Base-by-base conservation (phyloP, 2,888 invertebrate species). In the Neoascia interrupta region DNA sequence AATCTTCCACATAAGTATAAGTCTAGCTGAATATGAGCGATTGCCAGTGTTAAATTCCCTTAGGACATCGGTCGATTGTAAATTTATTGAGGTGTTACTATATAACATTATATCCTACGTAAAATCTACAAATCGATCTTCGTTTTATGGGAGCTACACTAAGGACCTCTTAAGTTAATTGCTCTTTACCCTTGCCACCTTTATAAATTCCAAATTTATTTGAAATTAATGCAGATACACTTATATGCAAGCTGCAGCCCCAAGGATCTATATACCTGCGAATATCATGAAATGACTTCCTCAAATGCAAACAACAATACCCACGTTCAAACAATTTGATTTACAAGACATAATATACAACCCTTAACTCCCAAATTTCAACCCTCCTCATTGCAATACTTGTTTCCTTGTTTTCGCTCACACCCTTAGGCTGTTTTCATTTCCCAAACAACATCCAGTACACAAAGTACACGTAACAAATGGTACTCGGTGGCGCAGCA, bases 141-240 rank as follows among this genome's bases (percentile, higher is more conserved):
- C n/a, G n/a, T n/a, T n/a, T n/a, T n/a, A n/a, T n/a, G n/a, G n/a
- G n/a, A n/a, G n/a, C n/a, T n/a, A n/a, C n/a, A n/a, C n/a, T n/a
- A n/a, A n/a, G n/a, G n/a, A n/a, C n/a, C n/a, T n/a, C n/a, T n/a
- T n/a, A n/a, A n/a, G n/a, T n/a, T n/a, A n/a, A n/a, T n/a, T n/a
- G n/a, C n/a, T n/a, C n/a, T n/a, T n/a, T n/a, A n/a, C n/a, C n/a
- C n/a, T n/a, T n/a, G n/a, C n/a, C n/a, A n/a, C 18, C 47, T 34
- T 4, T 37, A 56, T 58, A 63, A 51, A 69, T 63, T 58, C 51
- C 15, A 37, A 34, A 56, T 51, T 69, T 63, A 63, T 61, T 45
- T 41, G 10, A 69, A 68, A 37, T 68, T 60, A 54, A 61, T 54
- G 56, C 4, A 31, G 31, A 6, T 21, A 34, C 61, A 47, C 58